phyloP scores from a whole-genome alignment of 2,113 vertebrate genomes.

The Rana temporaria region DNA sequence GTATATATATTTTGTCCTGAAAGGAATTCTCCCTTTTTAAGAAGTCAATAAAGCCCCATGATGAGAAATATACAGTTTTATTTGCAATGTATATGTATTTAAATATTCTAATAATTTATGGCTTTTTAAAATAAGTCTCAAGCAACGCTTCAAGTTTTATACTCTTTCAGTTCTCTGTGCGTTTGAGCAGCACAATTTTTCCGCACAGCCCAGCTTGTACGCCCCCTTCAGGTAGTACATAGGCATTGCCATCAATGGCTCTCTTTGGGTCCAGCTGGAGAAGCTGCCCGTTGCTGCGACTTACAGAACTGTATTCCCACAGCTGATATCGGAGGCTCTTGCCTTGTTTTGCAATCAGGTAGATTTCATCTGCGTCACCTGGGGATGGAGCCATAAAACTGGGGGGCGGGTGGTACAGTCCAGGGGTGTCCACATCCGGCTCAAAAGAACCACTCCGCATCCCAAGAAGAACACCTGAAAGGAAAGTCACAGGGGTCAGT shows the following conservation, averaged over 20 bases:
- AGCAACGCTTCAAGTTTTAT: background rate
- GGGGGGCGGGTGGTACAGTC: slow-evolving; percentile 61
- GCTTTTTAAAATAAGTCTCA: background rate
- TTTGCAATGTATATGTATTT: too few relatives aligned
- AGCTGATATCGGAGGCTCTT: slow-evolving; percentile 88
- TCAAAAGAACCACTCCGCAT: slow-evolving; percentile 54
- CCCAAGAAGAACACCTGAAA: slow-evolving; percentile 67
- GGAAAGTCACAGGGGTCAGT: background rate
- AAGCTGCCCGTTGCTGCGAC: slow-evolving; percentile 84
- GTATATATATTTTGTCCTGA: too few relatives aligned
- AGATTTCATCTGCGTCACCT: slow-evolving; percentile 60
- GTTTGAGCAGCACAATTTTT: slow-evolving; percentile 77
- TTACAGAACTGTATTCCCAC: slow-evolving; percentile 76
- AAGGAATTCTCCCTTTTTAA: too few relatives aligned
- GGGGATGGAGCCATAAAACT: background rate
- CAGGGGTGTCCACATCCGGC: slow-evolving; percentile 62
- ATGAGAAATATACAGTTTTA: too few relatives aligned
- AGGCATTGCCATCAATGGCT: slow-evolving; percentile 71
- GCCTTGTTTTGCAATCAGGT: slow-evolving; percentile 84
- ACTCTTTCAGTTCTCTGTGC: background rate
- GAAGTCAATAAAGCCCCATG: too few relatives aligned
- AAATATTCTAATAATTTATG: background rate
- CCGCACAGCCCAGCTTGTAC: slow-evolving; percentile 81
- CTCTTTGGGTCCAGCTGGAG: slow-evolving; percentile 78
- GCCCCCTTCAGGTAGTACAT: slow-evolving; percentile 81